Evolutionary conservation across 1,140 invertebrate species (phyloP), one percentile per base, ranked within the genome.

Genomic region (Scylla paramamosain): DNA sequence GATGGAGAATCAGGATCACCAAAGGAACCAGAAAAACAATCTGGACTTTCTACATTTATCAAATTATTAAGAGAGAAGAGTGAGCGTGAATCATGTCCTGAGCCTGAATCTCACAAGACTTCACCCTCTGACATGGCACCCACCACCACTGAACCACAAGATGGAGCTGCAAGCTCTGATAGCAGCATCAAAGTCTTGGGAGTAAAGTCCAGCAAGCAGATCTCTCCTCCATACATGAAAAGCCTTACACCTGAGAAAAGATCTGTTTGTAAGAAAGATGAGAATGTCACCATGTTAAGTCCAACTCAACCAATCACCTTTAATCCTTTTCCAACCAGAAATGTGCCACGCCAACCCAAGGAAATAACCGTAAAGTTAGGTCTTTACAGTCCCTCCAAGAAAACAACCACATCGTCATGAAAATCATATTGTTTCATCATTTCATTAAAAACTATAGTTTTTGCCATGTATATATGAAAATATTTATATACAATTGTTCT

Each of bases 381-480:
- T 93, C 94, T 95, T 8, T 95, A 95, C 88, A 95, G 94, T 82
- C 94, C 94, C 32, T 87, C 92, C 31, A 95, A 86, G 6, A 95
- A 95, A 82, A 92, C 91, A 32, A 45, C 94, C n/a, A 39, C 59
- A 39, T 91, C 52, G 31, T 32, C 46, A 29, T 91, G 31, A 87
- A 87, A 87, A 87, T 25, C 31, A 84, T 84, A 84, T 84, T 84
- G 25, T 28, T 25, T 84, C 6, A 84, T 84, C 31, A 29, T 20
- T 8, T 84, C 83, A 84, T 84, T 28, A 29, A 28, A 84, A 28
- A 12, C 83, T 28, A 84, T 84, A 29, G 28, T 32, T 84, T 82
- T 84, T 32, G 28, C 83, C 83, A 28, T 84, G 31, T 84, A 84
- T 28, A 84, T 84, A 84, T n/a, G 25, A 7, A 84, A 29, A 84